Evolutionary conservation across 2,797 vertebrate genomes (phyloP), one percentile per base, ranked within the genome.

Genomic region (Protonibea diacanthus): DNA sequence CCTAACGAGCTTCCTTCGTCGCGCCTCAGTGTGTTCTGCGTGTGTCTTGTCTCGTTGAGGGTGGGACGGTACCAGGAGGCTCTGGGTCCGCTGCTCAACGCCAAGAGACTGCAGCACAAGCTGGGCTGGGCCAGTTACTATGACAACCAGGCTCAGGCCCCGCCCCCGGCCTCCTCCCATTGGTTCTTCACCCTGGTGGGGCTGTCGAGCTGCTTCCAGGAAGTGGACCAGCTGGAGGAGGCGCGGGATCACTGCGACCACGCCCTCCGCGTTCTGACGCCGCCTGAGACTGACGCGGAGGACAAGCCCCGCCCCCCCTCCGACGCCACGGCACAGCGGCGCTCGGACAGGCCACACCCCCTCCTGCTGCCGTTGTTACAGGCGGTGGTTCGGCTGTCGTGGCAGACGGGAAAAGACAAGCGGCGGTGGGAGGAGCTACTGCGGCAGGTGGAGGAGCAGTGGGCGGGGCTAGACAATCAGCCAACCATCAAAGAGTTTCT

Each of bases 351-450:
- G 53, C 84, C 89, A 2, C 97, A 98, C 86, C 94, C 96, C 0
- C 91, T 98, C 25, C 90, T 97, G 73, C 86, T 95, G 33, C 96
- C 97, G 0, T 94, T 99, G 86, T 91, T 98, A 15, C 96, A 95
- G 78, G 92, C 92, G 1, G 95, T 97, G 0, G 88, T 98, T 20
- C 95, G 97, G 53, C 91, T 99, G 63, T 97, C 97, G 23, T 98
- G 97, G 97, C 96, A 96, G 86, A 96, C 97, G 40, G 96, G 97
- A 14, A 94, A 91, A 76, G 97, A 99, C 92, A 98, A 98, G 82
- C 95, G 95, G n/a, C 93, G 60, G 4, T 97, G 97, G 0, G 97
- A 99, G 85, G 96, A 95, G 63, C 92, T 91, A 67, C 93, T 98
- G 80, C 96, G 91, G 64, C 92, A 92, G 49, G 86, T 97, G 82